Percentiles rank a stretch among this genome's conserved stretches.
These are phyloP conservation scores for Selenia dentaria DNA, from an alignment of 2,888 invertebrate species.

Conservation along the genomic window DNA sequence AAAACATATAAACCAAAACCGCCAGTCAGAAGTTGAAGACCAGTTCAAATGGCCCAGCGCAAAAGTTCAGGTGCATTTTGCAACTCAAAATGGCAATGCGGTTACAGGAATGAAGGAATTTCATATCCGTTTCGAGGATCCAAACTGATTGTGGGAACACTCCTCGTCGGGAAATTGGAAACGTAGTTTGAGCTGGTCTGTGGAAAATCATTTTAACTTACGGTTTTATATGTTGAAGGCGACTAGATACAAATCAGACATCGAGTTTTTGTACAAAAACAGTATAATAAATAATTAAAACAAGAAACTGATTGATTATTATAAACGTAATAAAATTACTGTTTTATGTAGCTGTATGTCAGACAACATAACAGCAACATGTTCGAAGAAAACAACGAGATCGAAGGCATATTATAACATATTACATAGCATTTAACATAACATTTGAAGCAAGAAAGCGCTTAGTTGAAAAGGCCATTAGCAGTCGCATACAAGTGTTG, in stretches of 20 bases:
- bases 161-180: slow-evolving; percentile 12
- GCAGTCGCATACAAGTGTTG: too few relatives aligned
- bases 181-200: slow-evolving; percentile 2
- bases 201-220: not conserved
- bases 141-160: slow-evolving; percentile 18
- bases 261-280: too few relatives aligned
- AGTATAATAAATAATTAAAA: too few relatives aligned
- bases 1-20: not conserved
- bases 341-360: too few relatives aligned
- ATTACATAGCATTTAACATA: too few relatives aligned
- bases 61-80: slow-evolving; percentile 18
- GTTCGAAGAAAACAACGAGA: too few relatives aligned
- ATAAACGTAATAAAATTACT: too few relatives aligned
- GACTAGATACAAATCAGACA: not conserved
- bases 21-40: not conserved
- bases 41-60: not conserved
- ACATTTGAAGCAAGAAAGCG: too few relatives aligned
- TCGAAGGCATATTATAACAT: too few relatives aligned
- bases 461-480: too few relatives aligned
- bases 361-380: too few relatives aligned
- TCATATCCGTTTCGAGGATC: slow-evolving; percentile 45
- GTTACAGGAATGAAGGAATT: slow-evolving; percentile 31
- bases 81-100: slow-evolving; percentile 22
- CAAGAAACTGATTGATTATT: too few relatives aligned
- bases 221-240: slow-evolving; percentile 1